A percentile compares a stretch with the other conserved stretches of the same genome.
These are phyloP conservation scores for Adelosebastes latens DNA, from an alignment of 2,797 vertebrate species.

Conservation along the genomic window DNA sequence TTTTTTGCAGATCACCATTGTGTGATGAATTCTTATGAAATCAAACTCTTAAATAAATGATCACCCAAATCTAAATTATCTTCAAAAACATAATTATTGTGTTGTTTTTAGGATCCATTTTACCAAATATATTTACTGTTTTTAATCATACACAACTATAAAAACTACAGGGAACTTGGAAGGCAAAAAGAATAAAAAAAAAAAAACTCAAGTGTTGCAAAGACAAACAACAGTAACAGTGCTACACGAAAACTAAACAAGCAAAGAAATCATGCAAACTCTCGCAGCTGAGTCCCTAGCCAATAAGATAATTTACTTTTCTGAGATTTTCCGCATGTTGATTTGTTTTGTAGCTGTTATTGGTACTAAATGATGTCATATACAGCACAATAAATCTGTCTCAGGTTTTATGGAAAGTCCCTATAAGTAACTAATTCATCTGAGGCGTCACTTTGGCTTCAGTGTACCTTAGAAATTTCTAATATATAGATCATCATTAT, in stretches of 20 bases:
- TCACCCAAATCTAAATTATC: background rate
- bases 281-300: background rate
- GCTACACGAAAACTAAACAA: background rate
- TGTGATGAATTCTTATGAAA: constrained; percentile 6
- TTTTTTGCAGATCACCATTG: background rate
- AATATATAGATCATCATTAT: background rate
- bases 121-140: background rate
- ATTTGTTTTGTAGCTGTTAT: background rate
- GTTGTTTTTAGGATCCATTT: background rate
- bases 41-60: constrained; percentile 5
- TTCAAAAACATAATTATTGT: background rate
- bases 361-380: background rate
- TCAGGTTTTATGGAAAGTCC: background rate
- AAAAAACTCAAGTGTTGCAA: background rate
- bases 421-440: background rate
- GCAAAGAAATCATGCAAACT: background rate
- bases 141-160: background rate
- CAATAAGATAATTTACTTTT: background rate
- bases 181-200: background rate
- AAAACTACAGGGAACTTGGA: background rate
- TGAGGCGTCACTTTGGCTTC: background rate
- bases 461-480: background rate
- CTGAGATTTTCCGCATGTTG: background rate
- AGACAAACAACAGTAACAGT: background rate
- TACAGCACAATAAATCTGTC: background rate